Evolutionary conservation across 2,888 invertebrate genomes (phyloP), one percentile per base, ranked within the genome.

Genomic region (Stictocephala bisonia): DNA sequence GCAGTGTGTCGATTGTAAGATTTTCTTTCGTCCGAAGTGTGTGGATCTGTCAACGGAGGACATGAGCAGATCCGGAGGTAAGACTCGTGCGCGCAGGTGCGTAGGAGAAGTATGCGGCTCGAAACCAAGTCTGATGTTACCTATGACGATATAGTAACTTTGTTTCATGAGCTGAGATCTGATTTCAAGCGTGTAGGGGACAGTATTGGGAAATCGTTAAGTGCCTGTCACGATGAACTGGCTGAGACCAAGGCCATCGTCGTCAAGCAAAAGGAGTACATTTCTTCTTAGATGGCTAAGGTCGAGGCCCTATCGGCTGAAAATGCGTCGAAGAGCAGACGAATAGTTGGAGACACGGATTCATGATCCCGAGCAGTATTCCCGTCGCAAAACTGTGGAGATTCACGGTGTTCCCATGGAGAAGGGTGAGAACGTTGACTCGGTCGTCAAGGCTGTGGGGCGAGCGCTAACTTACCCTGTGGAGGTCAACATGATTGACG

Each of bases 291-390:
- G 40, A 11, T 66, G 22, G n/a, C 31, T 9, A 40, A 3, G 9
- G 41, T 41, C 1, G 64, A 35, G 2, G 56, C 20, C 2, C 31
- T 40, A n/a, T 35, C 15, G 35, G 35, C 2, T 15, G 64, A 64
- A 64, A 64, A 64, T 40, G 13, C 2, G 2, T n/a, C 11, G 35
- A 18, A 15, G n/a, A 29, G 40, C 4, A 64, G 35, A 11, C 64
- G 35, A 13, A 35, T 29, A 20, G 9, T 18, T 64, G 6, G 40
- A 64, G 18, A 18, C 24, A 1, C 1, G 64, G 11, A 13, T 64
- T 22, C 31, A 64, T 15, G 64, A 64, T 29, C 15, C 35, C 0
- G 64, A 64, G 35, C 64, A 35, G 40, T 64, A 64, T 20, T 64
- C 64, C 0, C 18, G 64, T 3, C 64, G 64, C 20, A 64, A 64